Evolutionary conservation across 2,888 invertebrate genomes (phyloP).

Genomic region (Dynastes maya): DNA sequence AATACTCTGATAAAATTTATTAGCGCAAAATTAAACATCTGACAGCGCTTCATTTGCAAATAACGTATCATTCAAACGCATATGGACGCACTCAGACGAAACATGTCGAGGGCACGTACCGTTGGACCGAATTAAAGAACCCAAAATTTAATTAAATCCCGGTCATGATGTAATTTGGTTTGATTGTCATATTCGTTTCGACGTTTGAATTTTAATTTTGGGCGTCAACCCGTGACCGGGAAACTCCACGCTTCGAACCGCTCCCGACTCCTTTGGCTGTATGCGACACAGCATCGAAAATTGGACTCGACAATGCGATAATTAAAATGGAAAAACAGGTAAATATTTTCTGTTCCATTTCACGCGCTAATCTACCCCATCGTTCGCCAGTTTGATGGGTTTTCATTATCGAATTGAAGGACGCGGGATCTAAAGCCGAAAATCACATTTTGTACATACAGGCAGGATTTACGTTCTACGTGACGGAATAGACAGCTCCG

Average conservation of each 20-base stretch:
- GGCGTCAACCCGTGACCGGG: slow-evolving; percentile 11
- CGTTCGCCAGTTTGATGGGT: slow-evolving; percentile 25
- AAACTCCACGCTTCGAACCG: background rate
- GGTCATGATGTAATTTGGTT: slow-evolving; percentile 51
- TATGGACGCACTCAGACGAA: slow-evolving; percentile 15
- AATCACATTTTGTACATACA: slow-evolving; percentile 25
- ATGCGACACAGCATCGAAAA: slow-evolving; percentile 13
- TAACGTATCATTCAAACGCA: slow-evolving; percentile 13
- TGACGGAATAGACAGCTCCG: background rate
- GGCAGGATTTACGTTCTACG: slow-evolving; percentile 4
- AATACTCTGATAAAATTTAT: background rate
- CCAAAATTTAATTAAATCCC: slow-evolving; percentile 51
- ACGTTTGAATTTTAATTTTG: slow-evolving; percentile 51
- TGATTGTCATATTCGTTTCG: slow-evolving; percentile 49
- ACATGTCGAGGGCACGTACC: background rate
- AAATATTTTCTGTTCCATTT: slow-evolving; percentile 47
- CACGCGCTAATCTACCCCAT: slow-evolving; percentile 26
- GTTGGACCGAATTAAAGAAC: slow-evolving; percentile 49
- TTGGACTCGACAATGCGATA: slow-evolving; percentile 42
- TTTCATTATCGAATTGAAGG: slow-evolving; percentile 30
- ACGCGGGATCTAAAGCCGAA: slow-evolving; percentile 6
- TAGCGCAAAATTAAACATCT: slow-evolving; percentile 4
- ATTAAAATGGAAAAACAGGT: slow-evolving; percentile 47
- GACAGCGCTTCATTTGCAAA: slow-evolving; percentile 1
- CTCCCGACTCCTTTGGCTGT: background rate